phyloP scores from a whole-genome alignment of 1,140 invertebrate genomes.

The Drosophila teissieri region DNA sequence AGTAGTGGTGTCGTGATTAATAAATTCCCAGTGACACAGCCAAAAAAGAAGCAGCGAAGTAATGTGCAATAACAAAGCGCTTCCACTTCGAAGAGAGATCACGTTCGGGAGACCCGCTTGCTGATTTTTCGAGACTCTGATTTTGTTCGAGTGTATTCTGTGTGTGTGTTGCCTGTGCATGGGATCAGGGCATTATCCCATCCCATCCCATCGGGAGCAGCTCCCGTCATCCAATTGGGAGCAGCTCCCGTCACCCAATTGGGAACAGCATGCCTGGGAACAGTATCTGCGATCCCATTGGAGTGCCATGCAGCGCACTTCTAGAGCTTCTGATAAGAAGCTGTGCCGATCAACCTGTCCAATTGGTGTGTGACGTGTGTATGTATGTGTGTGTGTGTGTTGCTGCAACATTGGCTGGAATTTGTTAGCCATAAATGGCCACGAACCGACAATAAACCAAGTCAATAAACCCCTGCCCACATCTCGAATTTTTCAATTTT shows the following conservation, averaged over 20 bases:
- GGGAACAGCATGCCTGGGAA: slow-evolving; percentile 1
- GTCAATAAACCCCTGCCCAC: slow-evolving; percentile 75
- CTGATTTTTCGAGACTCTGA: slow-evolving; percentile 2
- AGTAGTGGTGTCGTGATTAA: slow-evolving; percentile 48
- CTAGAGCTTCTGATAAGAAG: slow-evolving; percentile 36
- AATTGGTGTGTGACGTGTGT: slow-evolving; percentile 6
- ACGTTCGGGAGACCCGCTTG: slow-evolving; percentile 13
- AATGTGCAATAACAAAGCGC: slow-evolving; percentile 49
- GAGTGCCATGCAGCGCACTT: slow-evolving; percentile 18
- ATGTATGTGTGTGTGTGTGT: slow-evolving; percentile 38
- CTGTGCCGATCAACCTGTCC: slow-evolving; percentile 35
- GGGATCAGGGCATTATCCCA: slow-evolving; percentile 28
- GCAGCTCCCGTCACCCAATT: slow-evolving; percentile 3
- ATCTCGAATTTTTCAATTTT: slow-evolving; percentile 36
- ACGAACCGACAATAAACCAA: slow-evolving; percentile 21
- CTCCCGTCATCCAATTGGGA: slow-evolving; percentile 7
- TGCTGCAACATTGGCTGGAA: slow-evolving; percentile 66
- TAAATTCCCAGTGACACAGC: slow-evolving; percentile 49
- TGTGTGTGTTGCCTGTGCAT: slow-evolving; percentile 2
- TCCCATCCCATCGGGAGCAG: slow-evolving; percentile 1
- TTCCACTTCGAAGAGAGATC: slow-evolving; percentile 25
- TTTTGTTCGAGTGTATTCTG: no score
- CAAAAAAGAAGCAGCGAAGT: slow-evolving; percentile 30
- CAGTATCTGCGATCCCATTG: not conserved
- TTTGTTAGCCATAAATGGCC: slow-evolving; percentile 70